Conservation (phyloP, 2,888 invertebrate species). For the Nomada fabriciana region DNA sequence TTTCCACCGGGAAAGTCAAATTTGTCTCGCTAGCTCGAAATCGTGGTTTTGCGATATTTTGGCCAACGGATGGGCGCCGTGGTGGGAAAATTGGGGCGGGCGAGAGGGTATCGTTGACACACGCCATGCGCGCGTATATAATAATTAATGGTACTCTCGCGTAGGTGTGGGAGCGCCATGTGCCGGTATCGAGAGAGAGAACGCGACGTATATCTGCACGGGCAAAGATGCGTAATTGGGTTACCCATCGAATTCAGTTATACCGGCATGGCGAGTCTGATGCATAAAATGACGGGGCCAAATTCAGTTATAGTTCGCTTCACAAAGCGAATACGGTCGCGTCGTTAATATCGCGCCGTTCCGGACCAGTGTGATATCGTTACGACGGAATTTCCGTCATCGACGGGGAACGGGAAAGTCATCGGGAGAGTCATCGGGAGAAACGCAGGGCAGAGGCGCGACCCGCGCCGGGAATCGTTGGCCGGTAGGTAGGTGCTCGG, state of each 20-base stretch:
- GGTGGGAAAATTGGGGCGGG: conserved; percentile 5
- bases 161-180: conserved; percentile 65
- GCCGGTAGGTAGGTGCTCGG: background rate
- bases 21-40: background rate
- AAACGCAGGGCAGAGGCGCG: background rate
- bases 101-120: conserved; percentile 65
- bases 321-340: conserved; percentile 82
- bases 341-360: conserved; percentile 80
- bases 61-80: background rate
- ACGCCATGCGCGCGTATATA: conserved; percentile 64
- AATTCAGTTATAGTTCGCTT: conserved; percentile 84
- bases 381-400: conserved; percentile 70
- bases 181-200: conserved; percentile 41
- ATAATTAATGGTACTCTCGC: conserved; percentile 72
- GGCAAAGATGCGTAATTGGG: conserved; percentile 84
- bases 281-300: conserved; percentile 84
- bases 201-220: conserved; percentile 73
- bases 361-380: conserved; percentile 71
- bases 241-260: conserved; percentile 84
- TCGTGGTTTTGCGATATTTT: conserved; percentile 29
- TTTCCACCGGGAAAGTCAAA: conserved; percentile 26
- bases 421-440: conserved; percentile 41
- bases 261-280: conserved; percentile 83
- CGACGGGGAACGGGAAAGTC: conserved; percentile 33
- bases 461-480: background rate